A percentile compares a stretch with the other conserved stretches of the same genome.
Conservation (phyloP, 35 echinoderm and acorn worm species). For the Heliocidaris erythrogramma region DNA sequence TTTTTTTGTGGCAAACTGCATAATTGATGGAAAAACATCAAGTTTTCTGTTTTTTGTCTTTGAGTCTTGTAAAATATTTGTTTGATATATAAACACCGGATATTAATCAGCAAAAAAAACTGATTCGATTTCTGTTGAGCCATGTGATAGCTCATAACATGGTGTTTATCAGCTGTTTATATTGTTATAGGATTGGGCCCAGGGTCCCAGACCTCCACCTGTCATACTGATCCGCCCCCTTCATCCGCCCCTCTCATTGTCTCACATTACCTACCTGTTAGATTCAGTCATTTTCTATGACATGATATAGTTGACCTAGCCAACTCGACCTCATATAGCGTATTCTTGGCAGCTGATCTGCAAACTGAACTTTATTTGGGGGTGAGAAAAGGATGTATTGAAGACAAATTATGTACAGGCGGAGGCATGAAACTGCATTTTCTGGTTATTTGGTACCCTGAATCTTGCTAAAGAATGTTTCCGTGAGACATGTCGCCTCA, state of each 20-base stretch:
- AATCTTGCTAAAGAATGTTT: no score
- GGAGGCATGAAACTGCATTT: no score
- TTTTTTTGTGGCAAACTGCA: no score
- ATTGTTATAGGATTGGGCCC: neutral
- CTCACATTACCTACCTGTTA: neutral
- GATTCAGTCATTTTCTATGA: neutral
- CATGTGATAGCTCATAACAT: neutral
- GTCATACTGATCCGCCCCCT: neutral
- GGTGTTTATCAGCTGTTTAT: neutral
- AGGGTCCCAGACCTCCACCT: neutral
- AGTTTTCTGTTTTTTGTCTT: no score
- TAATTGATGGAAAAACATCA: no score
- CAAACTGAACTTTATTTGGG: neutral
- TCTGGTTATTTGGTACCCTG: no score
- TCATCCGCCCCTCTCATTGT: conserved; percentile 6
- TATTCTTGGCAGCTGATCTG: neutral
- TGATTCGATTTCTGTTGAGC: neutral
- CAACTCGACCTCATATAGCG: neutral
- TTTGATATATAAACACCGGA: neutral
- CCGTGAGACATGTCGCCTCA: no score
- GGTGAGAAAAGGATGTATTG: neutral
- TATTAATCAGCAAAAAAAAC: neutral
- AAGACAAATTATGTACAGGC: neutral
- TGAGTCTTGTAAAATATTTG: no score
- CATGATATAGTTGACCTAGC: neutral